A percentile compares a stretch with the other conserved stretches of the same genome.
These are phyloP conservation scores for Aphidoletes aphidimyza DNA, from an alignment of 2,888 invertebrate species.

Conservation along the genomic window DNA sequence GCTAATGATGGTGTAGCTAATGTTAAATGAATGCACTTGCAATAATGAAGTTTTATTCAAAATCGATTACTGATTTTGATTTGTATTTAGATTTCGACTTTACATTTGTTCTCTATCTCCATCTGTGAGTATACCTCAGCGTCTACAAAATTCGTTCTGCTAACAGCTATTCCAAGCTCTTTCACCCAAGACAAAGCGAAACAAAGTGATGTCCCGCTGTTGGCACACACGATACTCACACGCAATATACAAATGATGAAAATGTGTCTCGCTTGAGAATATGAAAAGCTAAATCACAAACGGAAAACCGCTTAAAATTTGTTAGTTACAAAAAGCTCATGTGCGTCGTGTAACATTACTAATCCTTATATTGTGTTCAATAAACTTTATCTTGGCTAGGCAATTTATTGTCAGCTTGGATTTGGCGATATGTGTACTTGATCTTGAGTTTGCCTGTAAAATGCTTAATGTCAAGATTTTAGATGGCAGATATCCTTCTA, in stretches of 20 bases:
- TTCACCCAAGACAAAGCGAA: no score
- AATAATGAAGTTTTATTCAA: constrained; percentile 3
- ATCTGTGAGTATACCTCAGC: background rate
- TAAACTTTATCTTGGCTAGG: background rate
- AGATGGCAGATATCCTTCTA: background rate
- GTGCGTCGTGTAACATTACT: background rate
- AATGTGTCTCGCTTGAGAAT: background rate
- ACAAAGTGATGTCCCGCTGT: no score
- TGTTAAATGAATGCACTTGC: constrained; percentile 6
- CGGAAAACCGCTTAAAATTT: background rate
- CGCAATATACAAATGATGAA: constrained; percentile 22
- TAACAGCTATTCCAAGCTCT: no score
- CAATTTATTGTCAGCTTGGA: constrained; percentile 13
- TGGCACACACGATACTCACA: background rate
- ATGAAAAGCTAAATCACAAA: constrained; percentile 6
- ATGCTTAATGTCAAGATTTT: no score
- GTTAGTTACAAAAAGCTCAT: background rate
- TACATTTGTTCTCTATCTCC: background rate
- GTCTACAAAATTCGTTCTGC: no score
- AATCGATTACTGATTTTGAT: constrained; percentile 6
- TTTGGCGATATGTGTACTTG: no score
- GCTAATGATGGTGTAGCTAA: constrained; percentile 15
- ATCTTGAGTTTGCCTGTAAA: no score
- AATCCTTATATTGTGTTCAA: no score
- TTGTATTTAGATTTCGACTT: background rate